Evolutionary conservation across 1,140 invertebrate species (phyloP), one percentile per base, ranked within the genome.

Genomic region (Calosoma granatense): DNA sequence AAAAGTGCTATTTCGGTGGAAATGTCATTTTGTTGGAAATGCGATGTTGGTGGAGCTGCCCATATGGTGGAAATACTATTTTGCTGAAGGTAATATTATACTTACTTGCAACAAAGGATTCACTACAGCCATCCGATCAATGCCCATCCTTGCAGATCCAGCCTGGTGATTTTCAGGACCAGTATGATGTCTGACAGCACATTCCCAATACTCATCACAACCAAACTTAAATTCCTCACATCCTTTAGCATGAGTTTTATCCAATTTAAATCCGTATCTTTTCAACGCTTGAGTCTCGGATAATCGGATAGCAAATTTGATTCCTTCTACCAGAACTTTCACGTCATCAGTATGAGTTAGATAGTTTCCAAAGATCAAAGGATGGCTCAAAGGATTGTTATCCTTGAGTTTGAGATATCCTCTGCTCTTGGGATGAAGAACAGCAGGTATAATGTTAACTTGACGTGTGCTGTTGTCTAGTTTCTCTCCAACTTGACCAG

Each of bases 91-190:
- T 30, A 30, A 30, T 30, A 14, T 6, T 30, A 4, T 30, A 47
- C 41, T 30, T 62, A 69, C 69, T 64, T 82, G 77, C 2, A 90
- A 69, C 58, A 83, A 71, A 23, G 81, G 77, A 65, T 89, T 86
- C 0, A 91, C 86, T 0, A 91, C 88, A 0, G 87, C 81, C 20
- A 74, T 66, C 0, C 78, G 76, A 68, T 90, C 87, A 0, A 75
- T 74, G 0, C 88, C 88, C 88, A 92, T 91, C 69, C 81, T 86
- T 67, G 87, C 89, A 15, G 84, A 87, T 1, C 88, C 90, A 0
- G 86, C 88, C 70, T 92, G 89, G 70, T 93, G 90, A 66, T 92
- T 92, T 69, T 92, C 87, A 1, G 87, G 85, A 0, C 82, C 84
- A 0, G 89, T 92, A 47, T 86, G 81, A 62, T 81, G 78, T 52